Percentiles rank a stretch among this genome's conserved stretches.
Conservation (phyloP, 92 coral and sea anemone species). For the Zoanthus sociatus region DNA sequence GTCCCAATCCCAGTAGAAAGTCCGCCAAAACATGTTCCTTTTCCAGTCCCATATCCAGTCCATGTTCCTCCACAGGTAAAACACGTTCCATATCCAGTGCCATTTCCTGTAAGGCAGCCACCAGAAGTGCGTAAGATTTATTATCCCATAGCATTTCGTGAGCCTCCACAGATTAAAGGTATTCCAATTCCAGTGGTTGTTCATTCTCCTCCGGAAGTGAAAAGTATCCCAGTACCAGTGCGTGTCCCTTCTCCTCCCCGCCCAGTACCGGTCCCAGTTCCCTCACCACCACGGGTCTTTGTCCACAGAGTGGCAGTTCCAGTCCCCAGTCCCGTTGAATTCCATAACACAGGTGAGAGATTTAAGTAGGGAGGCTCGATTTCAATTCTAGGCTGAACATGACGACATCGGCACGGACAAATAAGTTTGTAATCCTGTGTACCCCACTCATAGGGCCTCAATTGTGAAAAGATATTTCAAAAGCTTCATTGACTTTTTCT, state of each 20-base stretch:
- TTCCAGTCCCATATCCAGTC: constrained; percentile 78
- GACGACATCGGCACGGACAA: too few species aligned
- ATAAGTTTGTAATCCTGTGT: too few species aligned
- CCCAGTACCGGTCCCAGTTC: constrained; percentile 75
- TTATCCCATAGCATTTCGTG: constrained; percentile 82
- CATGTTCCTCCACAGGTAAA: constrained; percentile 81
- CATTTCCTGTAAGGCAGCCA: constrained; percentile 83
- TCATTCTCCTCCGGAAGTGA: constrained; percentile 72
- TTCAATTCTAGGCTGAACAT: too few species aligned
- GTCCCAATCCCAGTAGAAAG: constrained; percentile 64
- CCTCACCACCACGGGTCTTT: constrained; percentile 75
- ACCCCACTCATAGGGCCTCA: too few species aligned
- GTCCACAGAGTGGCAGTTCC: constrained; percentile 83
- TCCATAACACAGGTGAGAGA: background rate
- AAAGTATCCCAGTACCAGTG: constrained; percentile 70
- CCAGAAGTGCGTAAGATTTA: constrained; percentile 76
- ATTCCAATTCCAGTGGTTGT: constrained; percentile 80
- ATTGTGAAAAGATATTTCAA: too few species aligned
- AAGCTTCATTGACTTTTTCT: too few species aligned
- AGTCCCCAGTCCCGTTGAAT: constrained; percentile 60
- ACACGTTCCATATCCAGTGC: constrained; percentile 85
- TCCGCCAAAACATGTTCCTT: constrained; percentile 68
- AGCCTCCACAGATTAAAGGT: constrained; percentile 73
- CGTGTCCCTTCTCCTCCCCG: constrained; percentile 76
- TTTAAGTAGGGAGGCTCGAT: too few species aligned